Evolutionary conservation across 2,113 vertebrate species (phyloP).

Genomic region (Eidolon helvum): DNA sequence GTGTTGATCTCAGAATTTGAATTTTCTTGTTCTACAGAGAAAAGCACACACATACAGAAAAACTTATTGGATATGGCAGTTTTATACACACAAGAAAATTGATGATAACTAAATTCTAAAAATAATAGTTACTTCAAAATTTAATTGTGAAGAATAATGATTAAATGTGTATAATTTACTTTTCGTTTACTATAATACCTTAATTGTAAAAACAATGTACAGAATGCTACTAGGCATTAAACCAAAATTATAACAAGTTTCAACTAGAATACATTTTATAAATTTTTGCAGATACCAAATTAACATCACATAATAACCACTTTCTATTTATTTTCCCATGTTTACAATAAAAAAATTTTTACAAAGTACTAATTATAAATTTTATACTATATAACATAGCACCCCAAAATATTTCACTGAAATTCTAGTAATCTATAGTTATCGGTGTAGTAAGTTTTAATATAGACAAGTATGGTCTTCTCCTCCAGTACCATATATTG

Average conservation of each 20-base stretch:
- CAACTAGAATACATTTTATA: neutral
- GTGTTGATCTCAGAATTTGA: slow-evolving; percentile 21
- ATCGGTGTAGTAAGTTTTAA: neutral
- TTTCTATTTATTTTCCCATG: neutral
- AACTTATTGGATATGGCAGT: neutral
- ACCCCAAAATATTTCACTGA: neutral
- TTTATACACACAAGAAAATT: slow-evolving; percentile 15
- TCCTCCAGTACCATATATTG: neutral
- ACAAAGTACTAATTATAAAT: neutral
- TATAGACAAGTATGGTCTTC: neutral
- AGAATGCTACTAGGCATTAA: neutral
- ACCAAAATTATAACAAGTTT: slow-evolving; percentile 24
- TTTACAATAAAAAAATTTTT: neutral
- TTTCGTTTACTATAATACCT: neutral
- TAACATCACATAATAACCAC: neutral
- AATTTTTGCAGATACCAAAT: neutral
- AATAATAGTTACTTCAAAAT: slow-evolving; percentile 34
- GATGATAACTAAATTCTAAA: neutral
- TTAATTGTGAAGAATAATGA: neutral
- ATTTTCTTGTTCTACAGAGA: slow-evolving; percentile 69
- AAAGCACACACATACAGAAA: neutral
- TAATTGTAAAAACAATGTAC: neutral
- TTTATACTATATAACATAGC: neutral
- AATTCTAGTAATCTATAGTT: neutral
- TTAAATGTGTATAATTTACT: neutral